Evolutionary conservation across 2,113 vertebrate species (phyloP), one percentile per base, ranked within the genome.

Genomic region (Tangachromis dhanisi): DNA sequence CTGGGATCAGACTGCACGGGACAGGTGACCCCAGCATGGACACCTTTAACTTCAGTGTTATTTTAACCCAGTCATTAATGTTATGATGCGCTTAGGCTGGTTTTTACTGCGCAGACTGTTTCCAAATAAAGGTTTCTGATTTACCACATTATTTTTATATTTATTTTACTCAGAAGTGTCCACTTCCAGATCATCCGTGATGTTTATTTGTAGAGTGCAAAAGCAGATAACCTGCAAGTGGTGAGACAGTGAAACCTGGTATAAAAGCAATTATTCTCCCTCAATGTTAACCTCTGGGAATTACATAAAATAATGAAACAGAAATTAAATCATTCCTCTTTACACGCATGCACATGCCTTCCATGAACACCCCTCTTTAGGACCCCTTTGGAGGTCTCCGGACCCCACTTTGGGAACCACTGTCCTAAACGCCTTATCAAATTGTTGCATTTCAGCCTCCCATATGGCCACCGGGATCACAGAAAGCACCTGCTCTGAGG

Each of bases 401-500:
- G 57, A 86, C 86, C 68, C 47, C 68, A 68, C 90, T 91, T 93
- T 93, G 85, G 82, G 71, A 86, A 89, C 84, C 84, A 84, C 92
- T 94, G 90, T 92, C 92, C 89, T 91, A 92, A 94, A 91, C 61
- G 90, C 88, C 87, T 93, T 88, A 93, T 92, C 87, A 93, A 92
- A 92, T 94, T 83, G 90, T 89, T 93, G 83, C 76, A 53, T 88
- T 91, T 91, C 88, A 66, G 85, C 83, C 90, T 90, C 87, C 87
- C 92, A 95, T 94, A 91, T 94, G 93, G 92, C 85, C 89, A 83
- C 85, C 88, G 68, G 89, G 94, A 93, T 93, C 93, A 94, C 86
- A 91, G 90, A 92, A 89, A 94, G 93, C 95, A 96, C 96, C 95
- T 96, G 96, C 95, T 94, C 89, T 89, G 94, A 90, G 92, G 93